Conservation (phyloP, 2,113 vertebrate species). For the Zeus faber region DNA sequence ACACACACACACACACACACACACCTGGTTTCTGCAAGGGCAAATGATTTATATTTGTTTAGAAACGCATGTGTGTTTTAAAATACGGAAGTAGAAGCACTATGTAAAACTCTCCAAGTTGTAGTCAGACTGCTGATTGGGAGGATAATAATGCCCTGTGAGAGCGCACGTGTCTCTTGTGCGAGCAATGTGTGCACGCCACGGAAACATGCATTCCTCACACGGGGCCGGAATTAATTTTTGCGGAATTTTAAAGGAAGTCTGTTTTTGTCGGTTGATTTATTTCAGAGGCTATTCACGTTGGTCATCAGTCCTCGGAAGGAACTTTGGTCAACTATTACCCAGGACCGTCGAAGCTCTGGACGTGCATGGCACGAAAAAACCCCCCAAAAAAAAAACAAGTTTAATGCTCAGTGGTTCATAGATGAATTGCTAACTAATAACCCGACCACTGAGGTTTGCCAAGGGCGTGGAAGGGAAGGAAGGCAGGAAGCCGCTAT, state of each 20-base stretch:
- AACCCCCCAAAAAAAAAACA: too few relatives aligned
- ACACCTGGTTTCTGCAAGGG: too few relatives aligned
- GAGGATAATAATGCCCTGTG: too few relatives aligned
- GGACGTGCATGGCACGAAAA: constrained; percentile 13
- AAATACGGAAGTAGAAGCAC: too few relatives aligned
- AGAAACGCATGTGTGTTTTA: too few relatives aligned
- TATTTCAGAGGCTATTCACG: constrained; percentile 21
- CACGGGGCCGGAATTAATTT: too few relatives aligned
- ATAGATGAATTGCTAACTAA: constrained; percentile 57
- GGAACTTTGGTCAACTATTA: constrained; percentile 32
- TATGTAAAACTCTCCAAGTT: too few relatives aligned
- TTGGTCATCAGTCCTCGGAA: constrained; percentile 16
- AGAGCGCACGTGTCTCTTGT: not conserved
- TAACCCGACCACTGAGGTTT: constrained; percentile 46
- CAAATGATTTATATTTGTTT: too few relatives aligned
- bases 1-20: constrained; percentile 1
- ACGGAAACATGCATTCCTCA: too few relatives aligned
- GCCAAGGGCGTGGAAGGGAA: constrained; percentile 58
- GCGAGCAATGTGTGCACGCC: not conserved
- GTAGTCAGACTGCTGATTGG: too few relatives aligned
- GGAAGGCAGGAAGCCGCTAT: not conserved
- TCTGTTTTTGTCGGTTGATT: constrained; percentile 10
- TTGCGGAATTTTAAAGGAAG: not conserved
- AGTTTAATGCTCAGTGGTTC: constrained; percentile 48
- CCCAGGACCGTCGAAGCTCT: constrained; percentile 14